phyloP scores from a whole-genome alignment of 2,113 vertebrate species.

The Chloebia gouldiae region DNA sequence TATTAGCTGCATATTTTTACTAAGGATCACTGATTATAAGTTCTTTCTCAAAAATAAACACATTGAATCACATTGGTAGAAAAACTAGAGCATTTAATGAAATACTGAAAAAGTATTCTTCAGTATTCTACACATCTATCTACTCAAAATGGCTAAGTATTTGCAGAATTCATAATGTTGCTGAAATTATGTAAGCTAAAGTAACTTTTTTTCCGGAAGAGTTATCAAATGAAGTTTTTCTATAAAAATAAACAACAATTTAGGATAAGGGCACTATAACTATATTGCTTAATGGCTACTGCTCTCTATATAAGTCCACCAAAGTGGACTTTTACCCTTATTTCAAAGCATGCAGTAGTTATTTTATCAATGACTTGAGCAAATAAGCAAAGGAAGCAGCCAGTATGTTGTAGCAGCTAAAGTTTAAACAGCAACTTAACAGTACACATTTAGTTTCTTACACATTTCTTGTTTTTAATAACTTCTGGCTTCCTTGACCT shows the following conservation, averaged over 20 bases:
- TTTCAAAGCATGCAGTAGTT: neutral
- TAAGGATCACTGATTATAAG: neutral
- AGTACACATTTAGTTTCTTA: neutral
- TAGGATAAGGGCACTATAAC: neutral
- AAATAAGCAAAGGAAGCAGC: neutral
- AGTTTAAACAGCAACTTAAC: neutral
- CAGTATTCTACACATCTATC: neutral
- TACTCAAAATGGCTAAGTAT: neutral
- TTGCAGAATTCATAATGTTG: neutral
- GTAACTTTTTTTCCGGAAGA: neutral
- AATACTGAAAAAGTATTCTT: neutral
- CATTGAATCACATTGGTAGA: neutral
- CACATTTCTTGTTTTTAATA: neutral
- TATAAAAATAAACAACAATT: neutral
- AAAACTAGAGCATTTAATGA: neutral
- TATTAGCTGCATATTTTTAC: neutral
- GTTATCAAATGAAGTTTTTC: neutral
- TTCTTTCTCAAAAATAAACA: neutral
- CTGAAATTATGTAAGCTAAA: neutral
- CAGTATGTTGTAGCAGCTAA: neutral
- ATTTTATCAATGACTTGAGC: neutral
- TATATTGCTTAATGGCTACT: neutral
- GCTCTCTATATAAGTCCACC: neutral
- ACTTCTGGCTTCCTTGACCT: neutral
- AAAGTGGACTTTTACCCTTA: neutral